These are phyloP conservation scores for Escarpia spicata DNA, from an alignment of 2,888 invertebrate genomes.

Conservation along the genomic window DNA sequence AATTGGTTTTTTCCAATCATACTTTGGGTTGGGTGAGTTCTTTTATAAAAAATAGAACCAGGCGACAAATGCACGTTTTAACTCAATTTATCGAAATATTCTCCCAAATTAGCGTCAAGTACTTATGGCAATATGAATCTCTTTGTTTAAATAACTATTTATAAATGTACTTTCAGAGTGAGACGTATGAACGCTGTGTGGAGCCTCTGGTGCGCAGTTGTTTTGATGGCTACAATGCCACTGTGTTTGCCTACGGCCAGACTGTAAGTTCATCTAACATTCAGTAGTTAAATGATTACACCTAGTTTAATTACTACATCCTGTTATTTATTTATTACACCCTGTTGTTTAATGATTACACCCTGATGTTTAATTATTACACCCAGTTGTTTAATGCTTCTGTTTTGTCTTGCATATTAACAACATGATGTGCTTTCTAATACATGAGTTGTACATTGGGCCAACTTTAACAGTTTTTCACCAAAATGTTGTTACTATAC, in stretches of 20 bases:
- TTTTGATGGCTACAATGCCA: conserved; percentile 86
- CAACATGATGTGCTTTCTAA: no score
- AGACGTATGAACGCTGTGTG: conserved; percentile 61
- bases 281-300: not conserved
- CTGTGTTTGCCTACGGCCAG: conserved; percentile 94
- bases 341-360: not conserved
- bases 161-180: conserved; percentile 48
- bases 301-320: not conserved
- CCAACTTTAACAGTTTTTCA: no score
- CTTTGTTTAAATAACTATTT: not conserved
- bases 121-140: not conserved
- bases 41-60: no score
- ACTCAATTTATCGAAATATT: not conserved
- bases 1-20: not conserved
- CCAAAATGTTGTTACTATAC: no score
- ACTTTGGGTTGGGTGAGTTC: not conserved
- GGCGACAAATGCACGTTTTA: no score
- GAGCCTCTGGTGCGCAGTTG: conserved; percentile 59
- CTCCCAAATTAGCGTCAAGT: not conserved
- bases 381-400: not conserved
- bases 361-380: not conserved
- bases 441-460: no score
- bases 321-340: not conserved
- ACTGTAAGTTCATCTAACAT: conserved; percentile 68
- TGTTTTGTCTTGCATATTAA: no score